Base-by-base conservation (phyloP, 2,797 vertebrate species). In the Melanogrammus aeglefinus region DNA sequence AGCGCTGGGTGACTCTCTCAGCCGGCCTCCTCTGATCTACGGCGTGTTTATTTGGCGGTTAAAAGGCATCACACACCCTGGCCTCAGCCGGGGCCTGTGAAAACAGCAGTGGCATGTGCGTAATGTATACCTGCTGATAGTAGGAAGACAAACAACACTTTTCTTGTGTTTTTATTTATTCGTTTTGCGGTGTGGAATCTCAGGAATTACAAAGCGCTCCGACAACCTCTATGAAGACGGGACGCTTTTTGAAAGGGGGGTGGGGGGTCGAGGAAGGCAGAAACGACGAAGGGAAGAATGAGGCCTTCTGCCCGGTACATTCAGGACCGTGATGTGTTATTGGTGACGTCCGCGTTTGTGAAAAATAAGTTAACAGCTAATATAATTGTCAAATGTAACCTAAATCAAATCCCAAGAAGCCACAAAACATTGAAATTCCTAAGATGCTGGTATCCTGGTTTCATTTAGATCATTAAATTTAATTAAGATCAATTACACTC, bases 71-170 rank as follows among this genome's bases (percentile, higher is more conserved):
- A 82, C 79, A 79, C 77, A 71, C 75, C 72, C 77, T 76, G 8
- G 24, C 9, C 76, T 75, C 39, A 57, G 77, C 57, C 80, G 36
- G 75, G 72, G 79, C 77, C 76, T 75, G 79, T 79, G 78, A 84
- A 89, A 88, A 87, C 84, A 90, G 87, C 82, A 82, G 33, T 13
- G 82, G 75, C 73, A 9, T 88, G 82, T 89, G 89, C 88, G 78
- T 51, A 80, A 75, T 89, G 74, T 83, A 85, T 79, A 81, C 83
- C 88, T 38, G n/a, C 75, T 29, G 80, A 86, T 80, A 31, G 79
- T 75, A 76, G 2, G 21, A 90, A 88, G 82, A 87, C 10, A 9
- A 44, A 44, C 9, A 12, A 44, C 41, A 0, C 10, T 44, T 44
- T 44, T 44, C 41, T 16, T 16, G 44, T 47, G 16, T 47, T 3